phyloP scores from a whole-genome alignment of 1,140 invertebrate genomes.

The Euborellia annulipes region DNA sequence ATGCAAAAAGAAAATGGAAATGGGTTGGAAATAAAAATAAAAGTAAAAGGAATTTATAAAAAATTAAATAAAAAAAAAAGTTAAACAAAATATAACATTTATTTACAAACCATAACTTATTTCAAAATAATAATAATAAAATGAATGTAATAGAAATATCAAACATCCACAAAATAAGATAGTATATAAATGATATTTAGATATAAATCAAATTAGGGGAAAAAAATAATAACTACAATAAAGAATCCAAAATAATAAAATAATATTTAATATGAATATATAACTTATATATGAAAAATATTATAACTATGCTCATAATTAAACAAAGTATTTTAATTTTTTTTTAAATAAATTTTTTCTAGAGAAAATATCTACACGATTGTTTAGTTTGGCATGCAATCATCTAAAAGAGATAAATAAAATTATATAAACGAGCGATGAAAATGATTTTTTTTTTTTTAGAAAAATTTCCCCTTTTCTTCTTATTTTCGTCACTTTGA shows the following conservation, averaged over 20 bases:
- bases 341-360: background rate
- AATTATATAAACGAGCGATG: too few relatives aligned
- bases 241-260: background rate
- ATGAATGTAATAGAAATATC: background rate
- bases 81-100: too few relatives aligned
- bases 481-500: too few relatives aligned
- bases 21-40: background rate
- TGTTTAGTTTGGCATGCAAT: background rate
- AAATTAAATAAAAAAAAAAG: constrained; percentile 1
- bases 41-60: background rate
- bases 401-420: too few relatives aligned
- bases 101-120: too few relatives aligned
- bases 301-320: too few relatives aligned
- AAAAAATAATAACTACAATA: background rate
- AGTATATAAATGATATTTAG: too few relatives aligned
- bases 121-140: background rate
- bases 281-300: too few relatives aligned
- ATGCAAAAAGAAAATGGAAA: background rate
- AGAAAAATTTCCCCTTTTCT: too few relatives aligned
- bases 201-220: background rate
- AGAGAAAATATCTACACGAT: background rate
- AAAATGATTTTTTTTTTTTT: too few relatives aligned
- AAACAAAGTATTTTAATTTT: too few relatives aligned
- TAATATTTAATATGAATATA: constrained; percentile 2
- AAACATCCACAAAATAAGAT: background rate